phyloP scores from a whole-genome alignment of 2,113 vertebrate genomes.

The Crotalus helleri region DNA sequence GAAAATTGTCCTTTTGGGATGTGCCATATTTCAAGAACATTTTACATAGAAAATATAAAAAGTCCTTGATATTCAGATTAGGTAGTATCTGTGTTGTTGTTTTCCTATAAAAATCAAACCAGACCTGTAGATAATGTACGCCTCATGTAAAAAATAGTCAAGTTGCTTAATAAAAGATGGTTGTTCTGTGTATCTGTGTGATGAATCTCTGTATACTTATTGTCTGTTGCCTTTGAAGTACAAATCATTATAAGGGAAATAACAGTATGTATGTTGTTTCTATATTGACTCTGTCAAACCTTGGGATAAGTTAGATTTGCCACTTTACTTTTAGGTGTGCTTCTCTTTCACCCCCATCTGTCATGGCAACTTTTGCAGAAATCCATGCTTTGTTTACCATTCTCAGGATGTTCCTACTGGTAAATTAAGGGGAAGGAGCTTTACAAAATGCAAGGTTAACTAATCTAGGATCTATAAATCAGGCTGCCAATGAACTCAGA shows the following conservation, averaged over 20 bases:
- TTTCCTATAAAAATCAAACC: background rate
- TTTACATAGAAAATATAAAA: conserved; percentile 9
- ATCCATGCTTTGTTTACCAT: background rate
- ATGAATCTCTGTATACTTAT: background rate
- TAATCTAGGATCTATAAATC: background rate
- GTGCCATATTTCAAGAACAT: conserved; percentile 23
- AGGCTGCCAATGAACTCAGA: background rate
- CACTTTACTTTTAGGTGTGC: background rate
- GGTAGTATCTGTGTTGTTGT: background rate
- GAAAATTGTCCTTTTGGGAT: background rate
- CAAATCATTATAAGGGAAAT: background rate
- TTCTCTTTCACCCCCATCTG: background rate
- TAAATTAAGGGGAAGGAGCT: background rate
- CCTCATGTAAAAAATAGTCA: background rate
- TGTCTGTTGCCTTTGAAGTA: background rate
- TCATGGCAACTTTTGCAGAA: conserved; percentile 1
- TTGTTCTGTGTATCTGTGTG: background rate
- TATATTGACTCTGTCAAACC: background rate
- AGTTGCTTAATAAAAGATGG: background rate
- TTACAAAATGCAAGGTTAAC: conserved; percentile 4
- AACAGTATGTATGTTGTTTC: background rate
- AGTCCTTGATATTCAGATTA: background rate
- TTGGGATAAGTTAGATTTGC: background rate
- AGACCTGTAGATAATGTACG: background rate
- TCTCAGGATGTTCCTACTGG: background rate